These are phyloP conservation scores for Bradynema listronoti DNA, from an alignment of 1,140 invertebrate genomes.

Conservation along the genomic window DNA sequence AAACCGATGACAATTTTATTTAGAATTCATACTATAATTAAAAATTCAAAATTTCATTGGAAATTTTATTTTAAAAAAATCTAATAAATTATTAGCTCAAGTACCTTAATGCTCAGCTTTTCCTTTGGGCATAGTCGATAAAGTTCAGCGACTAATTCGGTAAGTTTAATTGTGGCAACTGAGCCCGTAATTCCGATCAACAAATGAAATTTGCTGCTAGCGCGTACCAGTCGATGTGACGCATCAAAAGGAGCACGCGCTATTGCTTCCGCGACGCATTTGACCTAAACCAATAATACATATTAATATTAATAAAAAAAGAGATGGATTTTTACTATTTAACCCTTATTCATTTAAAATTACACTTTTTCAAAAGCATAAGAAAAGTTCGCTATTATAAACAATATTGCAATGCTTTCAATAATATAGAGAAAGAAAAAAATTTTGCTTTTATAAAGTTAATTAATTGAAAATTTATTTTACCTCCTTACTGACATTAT, in stretches of 20 bases:
- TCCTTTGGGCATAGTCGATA: conserved; percentile 45
- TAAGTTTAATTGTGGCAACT: conserved; percentile 80
- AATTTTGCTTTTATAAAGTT: no score
- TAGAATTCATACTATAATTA: not conserved
- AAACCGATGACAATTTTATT: not conserved
- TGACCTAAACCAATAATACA: no score
- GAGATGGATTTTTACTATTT: no score
- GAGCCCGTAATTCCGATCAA: conserved; percentile 80
- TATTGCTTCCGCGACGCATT: conserved; percentile 1
- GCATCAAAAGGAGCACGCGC: conserved; percentile 28
- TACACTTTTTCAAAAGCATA: no score
- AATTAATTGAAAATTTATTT: no score
- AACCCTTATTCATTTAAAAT: no score
- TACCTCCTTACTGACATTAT: no score
- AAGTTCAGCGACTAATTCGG: conserved; percentile 65
- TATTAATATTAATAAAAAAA: no score
- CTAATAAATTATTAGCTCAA: conserved; percentile 4
- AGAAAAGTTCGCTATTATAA: no score
- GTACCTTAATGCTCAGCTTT: conserved; percentile 47
- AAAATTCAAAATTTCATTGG: conserved; percentile 19
- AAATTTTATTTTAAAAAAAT: no score
- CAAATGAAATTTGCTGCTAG: conserved; percentile 60
- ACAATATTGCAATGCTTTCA: no score
- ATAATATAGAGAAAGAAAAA: no score
- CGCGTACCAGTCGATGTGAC: conserved; percentile 16